Evolutionary conservation across 2,797 vertebrate species (phyloP).

Genomic region (Tenualosa thibaudeaui): DNA sequence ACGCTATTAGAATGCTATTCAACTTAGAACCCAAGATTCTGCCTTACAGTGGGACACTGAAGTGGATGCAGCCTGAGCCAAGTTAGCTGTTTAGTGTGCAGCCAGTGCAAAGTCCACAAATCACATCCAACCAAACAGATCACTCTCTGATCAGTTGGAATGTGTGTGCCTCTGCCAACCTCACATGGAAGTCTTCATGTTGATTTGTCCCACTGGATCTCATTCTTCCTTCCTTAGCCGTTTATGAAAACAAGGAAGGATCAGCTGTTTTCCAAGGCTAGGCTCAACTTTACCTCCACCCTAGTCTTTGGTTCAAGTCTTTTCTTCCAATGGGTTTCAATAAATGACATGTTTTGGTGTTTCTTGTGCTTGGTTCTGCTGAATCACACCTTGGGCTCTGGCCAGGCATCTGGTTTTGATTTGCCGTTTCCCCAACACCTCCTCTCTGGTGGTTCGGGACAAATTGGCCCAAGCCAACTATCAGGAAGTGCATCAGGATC

Average conservation of each 20-base stretch:
- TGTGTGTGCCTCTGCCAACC: not conserved
- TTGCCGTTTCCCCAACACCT: constrained; percentile 53
- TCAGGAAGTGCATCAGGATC: constrained; percentile 69
- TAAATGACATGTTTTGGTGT: constrained; percentile 39
- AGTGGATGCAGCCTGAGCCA: not conserved
- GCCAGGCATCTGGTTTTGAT: constrained; percentile 56
- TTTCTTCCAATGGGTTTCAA: constrained; percentile 40
- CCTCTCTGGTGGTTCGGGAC: constrained; percentile 55
- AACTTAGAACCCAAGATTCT: not conserved
- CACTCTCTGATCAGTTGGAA: not conserved
- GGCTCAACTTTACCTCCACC: not conserved
- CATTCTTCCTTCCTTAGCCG: not conserved
- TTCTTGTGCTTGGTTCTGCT: not conserved
- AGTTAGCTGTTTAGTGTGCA: constrained; percentile 14
- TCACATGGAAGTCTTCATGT: not conserved
- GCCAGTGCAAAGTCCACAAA: constrained; percentile 17
- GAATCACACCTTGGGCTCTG: not conserved
- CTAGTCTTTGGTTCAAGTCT: constrained; percentile 11
- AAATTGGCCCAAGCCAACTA: constrained; percentile 59
- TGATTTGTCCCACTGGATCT: not conserved
- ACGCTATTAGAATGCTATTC: not conserved
- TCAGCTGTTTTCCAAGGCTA: constrained; percentile 12
- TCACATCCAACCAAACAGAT: constrained; percentile 7
- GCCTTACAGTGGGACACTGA: not conserved
- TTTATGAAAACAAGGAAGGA: not conserved